Percentiles rank a stretch among this genome's conserved stretches.
These are phyloP conservation scores for Himalopsyche anomala DNA, from an alignment of 2,888 invertebrate species.

Conservation along the genomic window DNA sequence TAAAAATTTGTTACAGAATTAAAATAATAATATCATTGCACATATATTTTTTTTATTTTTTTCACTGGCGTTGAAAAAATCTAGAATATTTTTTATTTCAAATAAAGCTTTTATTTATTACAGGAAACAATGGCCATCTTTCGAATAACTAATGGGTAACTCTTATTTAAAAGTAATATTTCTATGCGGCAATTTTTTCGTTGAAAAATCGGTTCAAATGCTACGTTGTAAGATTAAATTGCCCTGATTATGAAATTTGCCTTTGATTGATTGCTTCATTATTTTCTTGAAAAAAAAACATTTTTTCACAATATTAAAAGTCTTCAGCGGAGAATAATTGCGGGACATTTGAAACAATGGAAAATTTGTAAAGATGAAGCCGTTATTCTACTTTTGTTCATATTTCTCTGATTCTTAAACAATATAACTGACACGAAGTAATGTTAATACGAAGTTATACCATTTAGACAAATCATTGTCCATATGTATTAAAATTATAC, in stretches of 20 bases:
- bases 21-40: too few species aligned
- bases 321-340: neutral
- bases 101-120: neutral
- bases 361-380: conserved; percentile 5
- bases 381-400: neutral
- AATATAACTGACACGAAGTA: too few species aligned
- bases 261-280: conserved; percentile 28
- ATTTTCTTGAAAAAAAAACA: conserved; percentile 1
- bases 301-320: conserved; percentile 7
- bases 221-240: conserved; percentile 32
- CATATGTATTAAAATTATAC: too few species aligned
- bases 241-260: conserved; percentile 1
- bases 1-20: too few species aligned
- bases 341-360: neutral
- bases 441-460: too few species aligned
- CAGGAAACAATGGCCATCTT: neutral
- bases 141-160: neutral
- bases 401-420: neutral
- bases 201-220: conserved; percentile 14
- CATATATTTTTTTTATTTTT: too few species aligned
- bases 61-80: too few species aligned
- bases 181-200: conserved; percentile 7
- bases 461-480: too few species aligned
- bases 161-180: conserved; percentile 35
- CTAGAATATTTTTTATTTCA: too few species aligned